Evolutionary conservation across 2,797 vertebrate genomes (phyloP).

Genomic region (Florisuga fusca): DNA sequence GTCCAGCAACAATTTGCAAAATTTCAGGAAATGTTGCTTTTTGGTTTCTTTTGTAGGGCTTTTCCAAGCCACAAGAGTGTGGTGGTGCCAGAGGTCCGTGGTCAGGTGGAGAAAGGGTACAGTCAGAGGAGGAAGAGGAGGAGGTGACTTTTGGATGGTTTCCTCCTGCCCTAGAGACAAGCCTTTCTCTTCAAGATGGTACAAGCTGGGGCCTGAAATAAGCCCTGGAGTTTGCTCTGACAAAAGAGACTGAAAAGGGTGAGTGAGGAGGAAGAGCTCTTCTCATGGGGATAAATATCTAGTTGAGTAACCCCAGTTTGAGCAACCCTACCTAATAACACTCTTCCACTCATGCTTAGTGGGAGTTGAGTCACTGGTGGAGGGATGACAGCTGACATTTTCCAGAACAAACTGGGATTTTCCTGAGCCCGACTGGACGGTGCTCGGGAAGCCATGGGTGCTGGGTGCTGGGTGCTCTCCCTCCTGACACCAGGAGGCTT

Average conservation of each 20-base stretch:
- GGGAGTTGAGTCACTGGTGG: neutral
- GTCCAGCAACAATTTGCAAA: neutral
- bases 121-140: conserved; percentile 2
- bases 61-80: neutral
- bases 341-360: neutral
- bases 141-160: neutral
- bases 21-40: neutral
- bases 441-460: neutral
- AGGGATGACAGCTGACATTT: neutral
- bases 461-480: rapidly evolving
- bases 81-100: neutral
- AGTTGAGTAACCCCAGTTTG: conserved; percentile 48
- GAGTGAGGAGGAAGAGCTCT: conserved; percentile 35
- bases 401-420: neutral
- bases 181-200: conserved; percentile 36
- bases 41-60: neutral
- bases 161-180: conserved; percentile 20
- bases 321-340: conserved; percentile 41
- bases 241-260: conserved; percentile 20
- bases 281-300: conserved; percentile 21
- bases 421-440: neutral
- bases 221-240: conserved; percentile 2
- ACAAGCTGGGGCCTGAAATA: neutral
- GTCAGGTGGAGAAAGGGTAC: neutral
- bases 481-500: rapidly evolving